phyloP scores from a whole-genome alignment of 1,140 invertebrate species.

The Drosophila repleta region DNA sequence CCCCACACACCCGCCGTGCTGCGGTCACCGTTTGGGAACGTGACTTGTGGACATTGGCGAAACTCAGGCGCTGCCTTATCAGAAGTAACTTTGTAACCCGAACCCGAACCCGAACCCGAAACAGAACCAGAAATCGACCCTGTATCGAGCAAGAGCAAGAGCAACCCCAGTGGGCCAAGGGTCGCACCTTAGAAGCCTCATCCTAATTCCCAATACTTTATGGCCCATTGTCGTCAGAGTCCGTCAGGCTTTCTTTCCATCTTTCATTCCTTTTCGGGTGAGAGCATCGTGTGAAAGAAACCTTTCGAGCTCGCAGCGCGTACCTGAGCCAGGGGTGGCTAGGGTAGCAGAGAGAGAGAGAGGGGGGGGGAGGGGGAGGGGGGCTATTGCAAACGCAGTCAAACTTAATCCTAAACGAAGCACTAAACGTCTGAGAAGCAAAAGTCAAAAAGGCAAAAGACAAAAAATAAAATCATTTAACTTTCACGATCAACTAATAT shows the following conservation, averaged over 20 bases:
- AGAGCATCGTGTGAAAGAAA: conserved; percentile 60
- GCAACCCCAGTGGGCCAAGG: conserved; percentile 49
- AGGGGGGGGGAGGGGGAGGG: background rate
- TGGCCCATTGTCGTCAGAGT: conserved; percentile 39
- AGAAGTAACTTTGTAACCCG: conserved; percentile 4
- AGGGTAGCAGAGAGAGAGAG: background rate
- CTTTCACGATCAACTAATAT: conserved; percentile 17
- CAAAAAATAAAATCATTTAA: conserved; percentile 8
- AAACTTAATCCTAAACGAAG: conserved; percentile 43
- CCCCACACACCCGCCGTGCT: conserved; percentile 16
- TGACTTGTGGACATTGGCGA: conserved; percentile 18
- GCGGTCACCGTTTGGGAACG: conserved; percentile 32
- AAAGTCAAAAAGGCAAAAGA: conserved; percentile 16
- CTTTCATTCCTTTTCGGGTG: conserved; percentile 2
- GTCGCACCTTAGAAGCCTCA: conserved; percentile 28
- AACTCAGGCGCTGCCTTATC: conserved; percentile 24
- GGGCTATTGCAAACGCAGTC: conserved; percentile 1
- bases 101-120: conserved; percentile 44
- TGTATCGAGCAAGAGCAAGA: conserved; percentile 3
- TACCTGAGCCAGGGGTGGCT: conserved; percentile 1
- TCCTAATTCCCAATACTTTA: conserved; percentile 52
- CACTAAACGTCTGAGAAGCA: conserved; percentile 34
- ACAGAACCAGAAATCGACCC: conserved; percentile 6
- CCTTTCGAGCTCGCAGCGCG: conserved; percentile 16
- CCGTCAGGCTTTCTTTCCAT: conserved; percentile 38